phyloP scores from a whole-genome alignment of 2,797 vertebrate species.

The Petrocephalus schoutedeni region DNA sequence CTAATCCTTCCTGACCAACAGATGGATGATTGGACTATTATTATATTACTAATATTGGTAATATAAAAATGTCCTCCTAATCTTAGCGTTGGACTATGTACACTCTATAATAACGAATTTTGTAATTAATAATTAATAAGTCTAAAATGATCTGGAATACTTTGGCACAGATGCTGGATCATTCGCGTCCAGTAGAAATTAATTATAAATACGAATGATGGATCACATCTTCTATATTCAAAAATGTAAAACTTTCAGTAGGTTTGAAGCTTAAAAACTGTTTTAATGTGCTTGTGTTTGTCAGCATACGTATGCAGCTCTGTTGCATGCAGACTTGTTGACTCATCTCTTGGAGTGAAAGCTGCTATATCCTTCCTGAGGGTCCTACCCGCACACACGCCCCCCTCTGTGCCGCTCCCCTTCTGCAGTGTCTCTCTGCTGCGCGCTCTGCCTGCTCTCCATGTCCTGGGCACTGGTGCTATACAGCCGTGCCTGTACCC shows the following conservation, averaged over 20 bases:
- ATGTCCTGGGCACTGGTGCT: conserved; percentile 78
- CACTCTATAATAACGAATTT: background rate
- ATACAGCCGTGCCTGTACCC: conserved; percentile 58
- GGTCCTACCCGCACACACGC: background rate
- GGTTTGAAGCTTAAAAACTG: background rate
- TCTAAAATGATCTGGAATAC: background rate
- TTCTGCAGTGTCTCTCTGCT: conserved; percentile 60
- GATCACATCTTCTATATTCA: background rate
- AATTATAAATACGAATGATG: background rate
- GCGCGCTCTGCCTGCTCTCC: conserved; percentile 68
- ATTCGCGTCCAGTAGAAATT: background rate
- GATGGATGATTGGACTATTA: too few relatives aligned
- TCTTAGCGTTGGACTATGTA: background rate
- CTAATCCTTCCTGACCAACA: background rate
- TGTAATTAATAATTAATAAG: background rate
- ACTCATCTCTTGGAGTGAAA: background rate
- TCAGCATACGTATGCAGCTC: background rate
- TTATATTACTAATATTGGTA: background rate
- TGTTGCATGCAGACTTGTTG: background rate
- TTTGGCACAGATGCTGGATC: background rate
- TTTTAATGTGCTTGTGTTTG: background rate
- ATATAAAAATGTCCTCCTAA: background rate
- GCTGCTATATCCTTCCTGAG: background rate
- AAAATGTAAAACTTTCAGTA: background rate
- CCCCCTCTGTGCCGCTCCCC: background rate